phyloP scores from a whole-genome alignment of 2,888 invertebrate species.

The Cryptocephalus primarius region DNA sequence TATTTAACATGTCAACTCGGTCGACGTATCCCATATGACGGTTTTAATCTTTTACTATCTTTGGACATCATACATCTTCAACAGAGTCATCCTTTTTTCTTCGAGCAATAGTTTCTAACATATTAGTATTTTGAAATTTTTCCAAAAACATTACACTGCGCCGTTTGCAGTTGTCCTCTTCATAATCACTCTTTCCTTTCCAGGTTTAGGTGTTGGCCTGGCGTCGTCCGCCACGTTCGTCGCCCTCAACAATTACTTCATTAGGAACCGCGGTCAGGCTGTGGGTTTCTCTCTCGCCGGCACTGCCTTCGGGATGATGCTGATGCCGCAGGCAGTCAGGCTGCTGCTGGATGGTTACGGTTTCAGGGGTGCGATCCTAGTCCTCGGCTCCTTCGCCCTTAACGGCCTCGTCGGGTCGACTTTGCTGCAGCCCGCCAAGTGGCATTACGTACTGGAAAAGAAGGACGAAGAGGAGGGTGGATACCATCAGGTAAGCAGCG shows the following conservation, averaged over 20 bases:
- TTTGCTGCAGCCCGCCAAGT: constrained; percentile 58
- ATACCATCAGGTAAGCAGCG: constrained; percentile 26
- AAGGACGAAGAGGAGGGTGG: constrained; percentile 41
- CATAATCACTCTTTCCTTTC: constrained; percentile 17
- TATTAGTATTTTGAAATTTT: no score
- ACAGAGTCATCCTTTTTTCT: no score
- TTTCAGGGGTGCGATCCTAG: constrained; percentile 57
- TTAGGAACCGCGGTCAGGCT: constrained; percentile 66
- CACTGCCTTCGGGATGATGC: constrained; percentile 66
- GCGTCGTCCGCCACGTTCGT: constrained; percentile 70
- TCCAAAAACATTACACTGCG: no score
- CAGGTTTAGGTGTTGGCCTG: constrained; percentile 66
- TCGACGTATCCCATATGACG: no score
- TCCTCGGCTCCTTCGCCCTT: constrained; percentile 55
- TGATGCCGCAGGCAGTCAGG: constrained; percentile 66
- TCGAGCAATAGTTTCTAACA: no score
- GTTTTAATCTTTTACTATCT: no score
- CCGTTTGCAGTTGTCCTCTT: constrained; percentile 3
- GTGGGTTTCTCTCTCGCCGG: constrained; percentile 72
- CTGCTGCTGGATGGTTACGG: constrained; percentile 50
- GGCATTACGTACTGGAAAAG: constrained; percentile 53
- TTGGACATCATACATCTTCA: no score
- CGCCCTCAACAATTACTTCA: constrained; percentile 66
- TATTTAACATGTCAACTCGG: no score
- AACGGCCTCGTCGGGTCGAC: constrained; percentile 57